A percentile compares a stretch with the other conserved stretches of the same genome.
Conservation (phyloP, 92 coral and sea anemone genomes). For the Epizoanthus fatuus region DNA sequence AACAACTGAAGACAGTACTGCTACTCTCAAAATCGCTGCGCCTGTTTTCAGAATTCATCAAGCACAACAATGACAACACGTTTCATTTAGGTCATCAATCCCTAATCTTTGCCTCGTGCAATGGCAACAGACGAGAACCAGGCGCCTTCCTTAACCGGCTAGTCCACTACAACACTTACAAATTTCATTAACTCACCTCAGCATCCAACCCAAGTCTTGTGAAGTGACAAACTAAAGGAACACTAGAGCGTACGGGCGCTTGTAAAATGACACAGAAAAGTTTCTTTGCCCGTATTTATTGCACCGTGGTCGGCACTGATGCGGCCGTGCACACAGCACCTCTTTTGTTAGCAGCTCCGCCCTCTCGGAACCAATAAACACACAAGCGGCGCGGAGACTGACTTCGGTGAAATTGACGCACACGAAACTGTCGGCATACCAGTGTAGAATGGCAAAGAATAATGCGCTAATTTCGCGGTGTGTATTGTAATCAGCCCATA, state of each 20-base stretch:
- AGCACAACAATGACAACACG: neutral
- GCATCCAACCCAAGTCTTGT: neutral
- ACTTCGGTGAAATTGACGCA: constrained; percentile 12
- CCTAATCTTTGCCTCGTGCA: constrained; percentile 8
- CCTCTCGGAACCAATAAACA: neutral
- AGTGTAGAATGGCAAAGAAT: neutral
- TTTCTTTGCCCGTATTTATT: neutral
- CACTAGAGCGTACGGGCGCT: neutral
- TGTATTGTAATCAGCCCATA: constrained; percentile 1
- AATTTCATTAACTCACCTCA: neutral
- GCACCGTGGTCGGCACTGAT: neutral
- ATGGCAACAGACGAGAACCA: neutral
- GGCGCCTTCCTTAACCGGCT: neutral
- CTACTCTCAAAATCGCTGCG: neutral
- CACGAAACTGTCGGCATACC: neutral
- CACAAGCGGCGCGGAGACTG: constrained; percentile 16
- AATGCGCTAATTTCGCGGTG: constrained; percentile 6
- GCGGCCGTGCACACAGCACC: neutral
- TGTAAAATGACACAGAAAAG: neutral
- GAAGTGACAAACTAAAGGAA: neutral
- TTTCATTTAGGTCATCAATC: constrained; percentile 5
- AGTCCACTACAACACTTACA: neutral
- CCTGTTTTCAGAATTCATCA: neutral
- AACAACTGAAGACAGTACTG: too few species aligned
- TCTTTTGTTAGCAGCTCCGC: constrained; percentile 30